A percentile compares a stretch with the other conserved stretches of the same genome.
Conservation (phyloP, 1,140 invertebrate genomes). For the Papilio polyxenes region DNA sequence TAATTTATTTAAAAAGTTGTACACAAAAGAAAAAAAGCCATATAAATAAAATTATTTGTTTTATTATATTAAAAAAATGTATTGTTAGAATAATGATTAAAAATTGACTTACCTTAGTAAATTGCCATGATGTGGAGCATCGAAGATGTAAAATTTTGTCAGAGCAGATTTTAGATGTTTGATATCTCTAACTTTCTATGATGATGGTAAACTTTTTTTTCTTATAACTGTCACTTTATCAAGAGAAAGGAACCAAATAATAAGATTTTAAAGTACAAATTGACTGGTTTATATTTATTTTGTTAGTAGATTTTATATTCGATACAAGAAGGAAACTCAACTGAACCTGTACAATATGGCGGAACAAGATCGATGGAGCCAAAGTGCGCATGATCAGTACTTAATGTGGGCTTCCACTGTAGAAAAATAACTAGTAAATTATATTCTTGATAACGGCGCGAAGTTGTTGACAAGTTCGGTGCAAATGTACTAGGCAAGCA, state of each 20-base stretch:
- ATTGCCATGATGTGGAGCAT: too few species aligned
- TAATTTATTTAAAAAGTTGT: too few species aligned
- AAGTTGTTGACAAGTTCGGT: conserved; percentile 2
- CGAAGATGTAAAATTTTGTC: too few species aligned
- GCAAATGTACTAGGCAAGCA: conserved; percentile 27
- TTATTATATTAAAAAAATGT: too few species aligned
- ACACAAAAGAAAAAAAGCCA: too few species aligned
- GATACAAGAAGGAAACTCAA: not conserved
- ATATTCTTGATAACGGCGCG: not conserved
- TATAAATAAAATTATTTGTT: too few species aligned
- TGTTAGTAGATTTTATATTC: not conserved
- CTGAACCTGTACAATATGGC: not conserved
- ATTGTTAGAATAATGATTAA: too few species aligned
- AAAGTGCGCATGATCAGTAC: conserved; percentile 6
- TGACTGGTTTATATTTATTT: not conserved
- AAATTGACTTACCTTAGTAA: too few species aligned
- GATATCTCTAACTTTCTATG: too few species aligned
- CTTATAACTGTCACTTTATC: too few species aligned
- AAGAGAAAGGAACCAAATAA: not conserved
- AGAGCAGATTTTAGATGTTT: too few species aligned
- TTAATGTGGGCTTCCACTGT: not conserved
- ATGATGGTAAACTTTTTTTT: too few species aligned
- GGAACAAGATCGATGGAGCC: not conserved
- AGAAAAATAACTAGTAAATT: not conserved
- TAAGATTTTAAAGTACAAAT: not conserved